phyloP scores from a whole-genome alignment of 2,888 invertebrate genomes.

The Phanerotoma sp. region DNA sequence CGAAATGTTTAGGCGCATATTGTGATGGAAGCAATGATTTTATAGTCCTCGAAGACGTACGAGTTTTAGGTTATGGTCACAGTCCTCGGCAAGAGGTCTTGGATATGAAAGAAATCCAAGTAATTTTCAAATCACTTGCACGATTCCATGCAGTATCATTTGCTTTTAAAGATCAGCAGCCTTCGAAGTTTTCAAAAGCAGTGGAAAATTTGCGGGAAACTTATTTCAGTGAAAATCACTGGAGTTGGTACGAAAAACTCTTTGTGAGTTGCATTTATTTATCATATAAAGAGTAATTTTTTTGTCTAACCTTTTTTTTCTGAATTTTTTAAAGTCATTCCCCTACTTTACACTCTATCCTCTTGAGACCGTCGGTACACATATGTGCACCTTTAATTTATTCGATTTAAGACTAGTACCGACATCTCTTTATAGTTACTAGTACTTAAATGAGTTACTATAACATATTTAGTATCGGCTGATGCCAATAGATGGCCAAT shows the following conservation, averaged over 20 bases:
- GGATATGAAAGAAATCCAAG: conserved; percentile 44
- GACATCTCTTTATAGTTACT: too few relatives aligned
- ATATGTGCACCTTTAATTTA: too few relatives aligned
- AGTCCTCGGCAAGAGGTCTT: conserved; percentile 45
- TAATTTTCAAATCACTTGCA: conserved; percentile 53
- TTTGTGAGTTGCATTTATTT: too few relatives aligned
- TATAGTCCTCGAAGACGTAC: conserved; percentile 14
- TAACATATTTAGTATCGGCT: too few relatives aligned
- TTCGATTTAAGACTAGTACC: too few relatives aligned
- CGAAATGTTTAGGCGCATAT: conserved; percentile 55
- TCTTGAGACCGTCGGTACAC: too few relatives aligned
- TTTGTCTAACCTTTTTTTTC: too few relatives aligned
- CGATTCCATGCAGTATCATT: conserved; percentile 58
- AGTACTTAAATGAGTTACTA: too few relatives aligned
- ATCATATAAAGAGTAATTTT: too few relatives aligned
- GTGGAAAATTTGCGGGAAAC: conserved; percentile 45
- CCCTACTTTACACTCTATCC: too few relatives aligned
- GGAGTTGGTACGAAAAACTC: conserved; percentile 46
- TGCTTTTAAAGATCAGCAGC: conserved; percentile 55
- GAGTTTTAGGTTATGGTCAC: conserved; percentile 43
- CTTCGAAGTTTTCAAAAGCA: conserved; percentile 46
- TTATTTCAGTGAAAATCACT: conserved; percentile 39
- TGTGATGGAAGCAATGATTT: conserved; percentile 55
- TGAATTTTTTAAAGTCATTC: too few relatives aligned
- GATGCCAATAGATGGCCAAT: too few relatives aligned